phyloP scores from a whole-genome alignment of 2,888 invertebrate species.

The Limenitis camilla region DNA sequence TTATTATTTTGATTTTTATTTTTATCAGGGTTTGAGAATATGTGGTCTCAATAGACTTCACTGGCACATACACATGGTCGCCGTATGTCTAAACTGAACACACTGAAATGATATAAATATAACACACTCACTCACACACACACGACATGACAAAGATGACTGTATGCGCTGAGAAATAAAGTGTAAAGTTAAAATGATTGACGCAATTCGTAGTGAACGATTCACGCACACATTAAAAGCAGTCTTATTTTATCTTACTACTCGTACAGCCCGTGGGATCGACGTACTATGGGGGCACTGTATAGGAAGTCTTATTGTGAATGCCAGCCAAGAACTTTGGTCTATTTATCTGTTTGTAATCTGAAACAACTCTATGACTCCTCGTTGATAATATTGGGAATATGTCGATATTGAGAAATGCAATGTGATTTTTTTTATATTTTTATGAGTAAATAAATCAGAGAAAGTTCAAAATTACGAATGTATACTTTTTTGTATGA shows the following conservation, averaged over 20 bases:
- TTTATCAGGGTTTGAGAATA: constrained; percentile 48
- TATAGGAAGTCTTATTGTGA: constrained; percentile 56
- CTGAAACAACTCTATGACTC: constrained; percentile 27
- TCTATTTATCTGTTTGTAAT: constrained; percentile 41
- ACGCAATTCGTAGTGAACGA: constrained; percentile 56
- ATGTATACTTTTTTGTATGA: too few relatives aligned
- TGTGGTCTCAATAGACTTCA: constrained; percentile 60
- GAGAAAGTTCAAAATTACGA: too few relatives aligned
- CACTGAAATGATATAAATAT: constrained; percentile 60
- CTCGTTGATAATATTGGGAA: too few relatives aligned
- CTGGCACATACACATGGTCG: constrained; percentile 67
- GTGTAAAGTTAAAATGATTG: constrained; percentile 58
- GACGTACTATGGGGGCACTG: constrained; percentile 50
- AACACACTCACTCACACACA: constrained; percentile 53
- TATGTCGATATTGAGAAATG: too few relatives aligned
- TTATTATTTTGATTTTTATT: neutral
- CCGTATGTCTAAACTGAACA: constrained; percentile 52
- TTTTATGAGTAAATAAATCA: too few relatives aligned
- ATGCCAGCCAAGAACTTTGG: constrained; percentile 50
- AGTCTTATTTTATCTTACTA: constrained; percentile 65
- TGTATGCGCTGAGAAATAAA: constrained; percentile 55
- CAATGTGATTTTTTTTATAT: too few relatives aligned
- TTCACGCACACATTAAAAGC: constrained; percentile 49
- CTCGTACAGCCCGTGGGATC: constrained; percentile 65
- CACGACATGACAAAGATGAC: constrained; percentile 56